phyloP scores from a whole-genome alignment of 2,113 vertebrate genomes.

The Albula goreensis region DNA sequence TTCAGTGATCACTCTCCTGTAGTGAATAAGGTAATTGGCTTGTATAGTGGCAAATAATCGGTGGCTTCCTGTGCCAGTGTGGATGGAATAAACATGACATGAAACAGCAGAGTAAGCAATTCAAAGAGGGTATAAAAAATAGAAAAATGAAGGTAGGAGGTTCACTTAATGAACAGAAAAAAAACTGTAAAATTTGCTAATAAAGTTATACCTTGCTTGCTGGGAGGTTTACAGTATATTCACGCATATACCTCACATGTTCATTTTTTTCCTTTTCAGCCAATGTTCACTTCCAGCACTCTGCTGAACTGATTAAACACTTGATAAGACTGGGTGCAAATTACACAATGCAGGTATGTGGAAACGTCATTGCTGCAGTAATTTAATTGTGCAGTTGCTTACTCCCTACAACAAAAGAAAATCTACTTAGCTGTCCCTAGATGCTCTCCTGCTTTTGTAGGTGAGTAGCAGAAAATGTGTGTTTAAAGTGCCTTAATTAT shows the following conservation, averaged over 20 bases:
- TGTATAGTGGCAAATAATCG: no score
- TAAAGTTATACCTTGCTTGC: neutral
- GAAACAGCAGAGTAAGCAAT: no score
- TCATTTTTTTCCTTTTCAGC: constrained; percentile 69
- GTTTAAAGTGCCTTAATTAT: neutral
- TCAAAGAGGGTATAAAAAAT: no score
- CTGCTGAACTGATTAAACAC: constrained; percentile 93
- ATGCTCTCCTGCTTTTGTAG: neutral
- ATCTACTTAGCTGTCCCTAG: neutral
- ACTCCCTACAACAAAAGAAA: neutral
- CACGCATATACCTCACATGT: neutral
- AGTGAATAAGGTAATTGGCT: no score
- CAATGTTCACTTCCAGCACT: constrained; percentile 96
- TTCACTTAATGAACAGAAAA: no score
- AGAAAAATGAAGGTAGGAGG: no score
- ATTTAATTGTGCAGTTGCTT: neutral
- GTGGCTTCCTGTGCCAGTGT: no score
- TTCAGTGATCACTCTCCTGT: no score
- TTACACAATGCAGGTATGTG: constrained; percentile 92
- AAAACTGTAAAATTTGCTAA: neutral
- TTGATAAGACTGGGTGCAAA: constrained; percentile 92
- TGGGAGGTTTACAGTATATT: neutral
- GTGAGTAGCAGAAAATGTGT: neutral
- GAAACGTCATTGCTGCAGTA: neutral
- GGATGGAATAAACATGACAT: no score